Evolutionary conservation across 1,140 invertebrate species (phyloP).

Genomic region (Macrobrachium nipponense): DNA sequence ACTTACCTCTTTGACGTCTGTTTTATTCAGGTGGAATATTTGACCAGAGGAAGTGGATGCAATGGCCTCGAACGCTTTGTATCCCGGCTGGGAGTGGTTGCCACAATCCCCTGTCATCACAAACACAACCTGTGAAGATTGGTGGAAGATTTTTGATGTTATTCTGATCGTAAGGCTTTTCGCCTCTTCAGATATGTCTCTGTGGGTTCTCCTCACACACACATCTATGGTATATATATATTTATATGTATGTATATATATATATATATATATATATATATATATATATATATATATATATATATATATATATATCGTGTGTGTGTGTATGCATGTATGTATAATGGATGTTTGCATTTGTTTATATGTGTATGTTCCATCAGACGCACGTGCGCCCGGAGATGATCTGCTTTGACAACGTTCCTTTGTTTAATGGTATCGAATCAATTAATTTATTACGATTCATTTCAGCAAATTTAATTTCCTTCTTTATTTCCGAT

Average conservation of each 20-base stretch:
- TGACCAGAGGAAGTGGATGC: constrained; percentile 81
- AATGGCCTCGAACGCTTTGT: constrained; percentile 78
- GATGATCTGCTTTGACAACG: too few species aligned
- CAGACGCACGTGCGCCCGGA: too few species aligned
- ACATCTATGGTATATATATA: background rate
- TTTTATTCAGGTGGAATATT: constrained; percentile 79
- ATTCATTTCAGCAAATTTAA: too few species aligned
- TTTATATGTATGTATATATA: background rate
- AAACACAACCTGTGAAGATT: constrained; percentile 77
- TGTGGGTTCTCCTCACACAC: background rate
- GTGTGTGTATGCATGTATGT: background rate
- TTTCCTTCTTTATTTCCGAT: too few species aligned
- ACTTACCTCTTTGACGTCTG: constrained; percentile 77
- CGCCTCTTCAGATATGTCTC: background rate
- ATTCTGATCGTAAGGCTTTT: background rate
- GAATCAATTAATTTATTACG: too few species aligned
- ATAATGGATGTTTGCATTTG: background rate
- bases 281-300: background rate
- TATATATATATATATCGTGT: background rate
- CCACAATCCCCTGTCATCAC: constrained; percentile 82
- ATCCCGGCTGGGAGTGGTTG: constrained; percentile 74
- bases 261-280: background rate
- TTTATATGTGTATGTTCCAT: background rate
- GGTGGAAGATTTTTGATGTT: background rate
- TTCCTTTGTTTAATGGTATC: too few species aligned